Conservation (phyloP, 2,888 invertebrate genomes). For the Lampropteryx suffumata region DNA sequence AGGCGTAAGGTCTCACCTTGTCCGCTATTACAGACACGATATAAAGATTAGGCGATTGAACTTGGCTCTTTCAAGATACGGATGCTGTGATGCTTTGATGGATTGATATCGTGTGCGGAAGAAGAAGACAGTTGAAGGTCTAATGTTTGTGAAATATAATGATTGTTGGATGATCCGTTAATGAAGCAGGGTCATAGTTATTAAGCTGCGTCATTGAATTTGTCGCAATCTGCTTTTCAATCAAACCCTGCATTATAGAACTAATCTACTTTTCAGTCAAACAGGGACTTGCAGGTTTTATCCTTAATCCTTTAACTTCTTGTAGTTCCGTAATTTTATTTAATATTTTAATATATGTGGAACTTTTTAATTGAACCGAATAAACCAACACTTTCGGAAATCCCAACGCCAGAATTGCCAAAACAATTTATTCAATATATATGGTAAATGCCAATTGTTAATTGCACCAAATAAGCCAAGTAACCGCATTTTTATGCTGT, state of each 20-base stretch:
- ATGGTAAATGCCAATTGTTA: constrained; percentile 17
- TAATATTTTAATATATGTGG: not conserved
- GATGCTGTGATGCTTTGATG: constrained; percentile 27
- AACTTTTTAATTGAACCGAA: not conserved
- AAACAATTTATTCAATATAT: constrained; percentile 5
- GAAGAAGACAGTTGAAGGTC: constrained; percentile 28
- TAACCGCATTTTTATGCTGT: constrained; percentile 4
- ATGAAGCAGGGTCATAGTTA: not conserved
- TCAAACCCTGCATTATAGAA: no score
- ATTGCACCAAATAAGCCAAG: constrained; percentile 15
- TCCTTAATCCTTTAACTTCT: no score
- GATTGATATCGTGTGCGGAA: constrained; percentile 31
- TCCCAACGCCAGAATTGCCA: not conserved
- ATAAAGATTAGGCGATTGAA: constrained; percentile 47
- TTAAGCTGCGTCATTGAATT: no score
- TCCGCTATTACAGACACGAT: constrained; percentile 35
- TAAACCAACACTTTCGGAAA: constrained; percentile 2
- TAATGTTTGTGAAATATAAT: not conserved
- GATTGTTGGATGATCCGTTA: no score
- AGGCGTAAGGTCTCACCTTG: constrained; percentile 49
- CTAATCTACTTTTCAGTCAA: no score
- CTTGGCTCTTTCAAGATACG: constrained; percentile 23
- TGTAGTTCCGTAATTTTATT: no score
- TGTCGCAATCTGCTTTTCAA: no score
- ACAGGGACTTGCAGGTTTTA: no score